Conservation (phyloP, 2,888 invertebrate species). For the Keiferia lycopersicella region DNA sequence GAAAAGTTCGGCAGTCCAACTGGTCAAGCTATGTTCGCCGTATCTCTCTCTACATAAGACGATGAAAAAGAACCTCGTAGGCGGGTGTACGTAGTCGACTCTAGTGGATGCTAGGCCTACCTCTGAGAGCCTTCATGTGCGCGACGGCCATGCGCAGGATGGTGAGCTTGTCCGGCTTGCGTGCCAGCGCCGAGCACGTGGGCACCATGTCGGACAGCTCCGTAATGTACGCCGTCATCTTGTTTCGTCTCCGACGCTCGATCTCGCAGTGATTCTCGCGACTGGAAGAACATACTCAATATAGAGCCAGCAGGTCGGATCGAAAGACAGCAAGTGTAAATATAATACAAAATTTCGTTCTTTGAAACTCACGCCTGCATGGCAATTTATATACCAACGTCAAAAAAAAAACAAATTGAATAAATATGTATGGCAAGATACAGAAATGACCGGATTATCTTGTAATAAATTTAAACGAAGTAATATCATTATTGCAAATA, state of each 20-base stretch:
- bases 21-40: too few relatives aligned
- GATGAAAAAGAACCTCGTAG: not conserved
- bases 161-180: constrained; percentile 99
- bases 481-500: constrained; percentile 43
- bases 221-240: constrained; percentile 99
- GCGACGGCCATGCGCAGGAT: constrained; percentile 99
- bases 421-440: not conserved
- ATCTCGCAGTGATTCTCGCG: constrained; percentile 99
- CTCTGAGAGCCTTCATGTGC: constrained; percentile 98
- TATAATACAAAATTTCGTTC: not conserved
- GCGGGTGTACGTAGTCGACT: too few relatives aligned
- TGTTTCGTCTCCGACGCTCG: constrained; percentile 98
- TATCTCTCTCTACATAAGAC: too few relatives aligned
- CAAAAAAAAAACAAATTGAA: not conserved
- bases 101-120: constrained; percentile 62
- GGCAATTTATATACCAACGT: too few relatives aligned
- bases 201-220: constrained; percentile 99
- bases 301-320: not conserved
- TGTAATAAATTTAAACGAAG: constrained; percentile 28
- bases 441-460: constrained; percentile 6
- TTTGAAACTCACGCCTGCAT: too few relatives aligned
- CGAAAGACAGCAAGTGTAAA: not conserved
- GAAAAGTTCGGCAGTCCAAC: too few relatives aligned
- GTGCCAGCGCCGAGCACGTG: constrained; percentile 97
- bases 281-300: constrained; percentile 60